Conservation (phyloP, 2,113 vertebrate genomes). For the Sakesphorus luctuosus region DNA sequence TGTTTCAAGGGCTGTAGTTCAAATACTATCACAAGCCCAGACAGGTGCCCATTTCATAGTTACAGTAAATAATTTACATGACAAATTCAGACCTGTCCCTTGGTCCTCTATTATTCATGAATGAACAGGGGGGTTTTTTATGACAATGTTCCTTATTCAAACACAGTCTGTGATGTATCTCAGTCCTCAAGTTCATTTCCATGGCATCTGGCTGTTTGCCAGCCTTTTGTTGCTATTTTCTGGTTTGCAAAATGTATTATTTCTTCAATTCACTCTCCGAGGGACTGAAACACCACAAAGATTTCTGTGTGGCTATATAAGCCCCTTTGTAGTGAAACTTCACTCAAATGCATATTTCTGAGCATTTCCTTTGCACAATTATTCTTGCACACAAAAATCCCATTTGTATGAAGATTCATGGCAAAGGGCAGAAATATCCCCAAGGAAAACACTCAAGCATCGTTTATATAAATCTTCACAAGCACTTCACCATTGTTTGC, state of each 20-base stretch:
- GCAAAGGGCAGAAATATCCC: conserved; percentile 23
- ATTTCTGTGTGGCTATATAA: not conserved
- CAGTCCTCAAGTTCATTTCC: not conserved
- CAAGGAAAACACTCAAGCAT: not conserved
- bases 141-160: conserved; percentile 20
- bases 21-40: not conserved
- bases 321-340: not conserved
- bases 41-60: conserved; percentile 12
- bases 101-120: conserved; percentile 54
- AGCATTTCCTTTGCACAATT: not conserved
- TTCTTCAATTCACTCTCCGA: not conserved
- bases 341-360: not conserved
- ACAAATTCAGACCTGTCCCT: conserved; percentile 47
- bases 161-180: not conserved
- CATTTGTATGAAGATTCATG: not conserved
- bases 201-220: not conserved
- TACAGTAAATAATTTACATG: conserved; percentile 54
- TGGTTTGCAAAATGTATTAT: not conserved
- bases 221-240: conserved; percentile 12
- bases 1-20: not conserved
- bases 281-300: not conserved
- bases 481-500: not conserved
- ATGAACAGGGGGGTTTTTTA: not conserved
- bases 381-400: not conserved
- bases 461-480: not conserved